These are phyloP conservation scores for Cyphomyrus plagiostoma DNA, from an alignment of 2,113 vertebrate genomes.

Conservation along the genomic window DNA sequence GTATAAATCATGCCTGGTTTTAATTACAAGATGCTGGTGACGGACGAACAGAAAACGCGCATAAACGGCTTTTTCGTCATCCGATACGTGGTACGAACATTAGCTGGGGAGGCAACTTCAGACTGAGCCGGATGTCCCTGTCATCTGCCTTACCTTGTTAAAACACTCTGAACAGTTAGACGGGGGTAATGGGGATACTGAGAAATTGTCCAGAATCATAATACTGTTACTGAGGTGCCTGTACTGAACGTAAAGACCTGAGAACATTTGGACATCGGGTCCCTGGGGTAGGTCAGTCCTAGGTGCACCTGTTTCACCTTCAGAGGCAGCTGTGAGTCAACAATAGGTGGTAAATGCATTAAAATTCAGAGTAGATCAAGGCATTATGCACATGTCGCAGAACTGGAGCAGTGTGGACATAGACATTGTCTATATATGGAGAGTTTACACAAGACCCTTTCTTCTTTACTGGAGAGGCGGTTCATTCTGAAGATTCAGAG, in stretches of 20 bases:
- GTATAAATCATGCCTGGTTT: not conserved
- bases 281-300: not conserved
- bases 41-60: not conserved
- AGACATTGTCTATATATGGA: not conserved
- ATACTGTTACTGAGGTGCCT: not conserved
- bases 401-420: not conserved
- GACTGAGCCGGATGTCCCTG: not conserved
- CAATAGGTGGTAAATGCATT: not conserved
- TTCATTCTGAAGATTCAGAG: not conserved
- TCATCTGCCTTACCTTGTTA: not conserved
- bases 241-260: not conserved
- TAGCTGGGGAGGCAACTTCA: not conserved
- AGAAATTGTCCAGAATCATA: not conserved
- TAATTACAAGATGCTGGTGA: not conserved
- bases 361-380: not conserved
- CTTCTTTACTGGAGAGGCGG: not conserved
- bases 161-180: not conserved
- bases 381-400: not conserved
- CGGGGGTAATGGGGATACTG: not conserved
- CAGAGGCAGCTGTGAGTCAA: not conserved
- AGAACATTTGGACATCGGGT: not conserved
- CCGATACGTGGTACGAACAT: not conserved
- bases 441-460: not conserved
- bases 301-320: not conserved
- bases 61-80: not conserved